These are phyloP conservation scores for Oscarella lobularis DNA, from an alignment of 37 sponge, comb jelly and placozoan genomes.

Conservation along the genomic window DNA sequence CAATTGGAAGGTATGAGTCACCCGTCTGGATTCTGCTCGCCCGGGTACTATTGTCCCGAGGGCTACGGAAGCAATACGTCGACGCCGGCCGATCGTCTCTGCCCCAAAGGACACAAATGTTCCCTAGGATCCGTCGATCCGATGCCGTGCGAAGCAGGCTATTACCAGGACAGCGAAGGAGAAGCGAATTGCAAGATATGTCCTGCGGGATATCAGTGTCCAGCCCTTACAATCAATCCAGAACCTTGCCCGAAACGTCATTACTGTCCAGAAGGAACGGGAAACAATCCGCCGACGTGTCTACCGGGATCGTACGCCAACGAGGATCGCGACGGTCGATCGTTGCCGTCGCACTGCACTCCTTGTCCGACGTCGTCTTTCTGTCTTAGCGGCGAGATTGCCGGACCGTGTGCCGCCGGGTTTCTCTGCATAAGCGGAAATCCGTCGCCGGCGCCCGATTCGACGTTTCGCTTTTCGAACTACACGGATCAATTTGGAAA, in stretches of 20 bases:
- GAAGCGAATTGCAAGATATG: conserved; percentile 3
- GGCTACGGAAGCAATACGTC: neutral
- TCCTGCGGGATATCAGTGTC: conserved; percentile 4
- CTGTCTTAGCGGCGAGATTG: neutral
- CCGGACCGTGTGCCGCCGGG: conserved; percentile 7
- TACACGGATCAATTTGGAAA: neutral
- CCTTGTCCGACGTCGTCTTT: conserved; percentile 13
- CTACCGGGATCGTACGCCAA: conserved; percentile 30
- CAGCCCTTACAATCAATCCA: neutral
- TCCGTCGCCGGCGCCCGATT: neutral
- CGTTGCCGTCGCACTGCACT: conserved; percentile 8
- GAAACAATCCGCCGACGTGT: conserved; percentile 7
- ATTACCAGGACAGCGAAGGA: conserved; percentile 3
- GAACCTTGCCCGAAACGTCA: neutral
- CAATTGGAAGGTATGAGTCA: neutral
- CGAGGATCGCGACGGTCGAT: neutral
- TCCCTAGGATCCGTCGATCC: neutral
- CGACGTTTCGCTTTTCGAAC: neutral
- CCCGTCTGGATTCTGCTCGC: neutral
- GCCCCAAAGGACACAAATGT: neutral
- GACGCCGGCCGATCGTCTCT: neutral
- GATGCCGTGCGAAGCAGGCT: neutral
- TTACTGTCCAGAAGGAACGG: conserved; percentile 6
- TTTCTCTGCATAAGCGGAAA: conserved; percentile 7
- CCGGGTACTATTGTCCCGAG: neutral